phyloP scores from a whole-genome alignment of 2,797 vertebrate genomes.

The Sternotherus odoratus region DNA sequence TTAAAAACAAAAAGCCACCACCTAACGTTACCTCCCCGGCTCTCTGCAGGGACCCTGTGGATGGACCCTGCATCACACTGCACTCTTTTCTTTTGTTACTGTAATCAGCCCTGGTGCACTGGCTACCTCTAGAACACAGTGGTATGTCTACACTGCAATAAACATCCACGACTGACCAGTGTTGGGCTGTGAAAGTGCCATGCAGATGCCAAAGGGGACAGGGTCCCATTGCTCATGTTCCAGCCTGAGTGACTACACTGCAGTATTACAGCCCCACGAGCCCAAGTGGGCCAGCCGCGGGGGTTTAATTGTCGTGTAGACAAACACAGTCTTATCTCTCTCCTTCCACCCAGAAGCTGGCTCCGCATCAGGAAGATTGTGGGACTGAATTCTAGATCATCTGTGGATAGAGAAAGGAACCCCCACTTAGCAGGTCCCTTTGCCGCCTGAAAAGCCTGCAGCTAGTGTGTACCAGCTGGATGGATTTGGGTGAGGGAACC shows the following conservation, averaged over 20 bases:
- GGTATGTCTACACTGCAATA: not conserved
- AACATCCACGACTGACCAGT: not conserved
- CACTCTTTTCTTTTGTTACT: not conserved
- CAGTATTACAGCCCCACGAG: not conserved
- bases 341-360: not conserved
- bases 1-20: not conserved
- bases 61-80: accelerated
- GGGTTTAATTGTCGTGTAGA: not conserved
- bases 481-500: not conserved
- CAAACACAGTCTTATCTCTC: not conserved
- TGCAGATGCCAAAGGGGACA: not conserved
- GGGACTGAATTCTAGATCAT: not conserved
- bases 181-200: not conserved
- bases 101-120: not conserved
- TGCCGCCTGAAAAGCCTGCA: not conserved
- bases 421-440: not conserved
- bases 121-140: accelerated
- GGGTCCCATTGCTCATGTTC: too few relatives aligned
- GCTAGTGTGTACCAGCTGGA: not conserved
- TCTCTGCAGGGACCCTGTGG: not conserved
- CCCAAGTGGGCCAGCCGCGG: not conserved
- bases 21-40: not conserved
- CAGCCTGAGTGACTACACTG: not conserved
- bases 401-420: not conserved
- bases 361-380: accelerated